A percentile compares a stretch with the other conserved stretches of the same genome.
phyloP scores from a whole-genome alignment of 2,888 invertebrate species.

The Orgyia antiqua region DNA sequence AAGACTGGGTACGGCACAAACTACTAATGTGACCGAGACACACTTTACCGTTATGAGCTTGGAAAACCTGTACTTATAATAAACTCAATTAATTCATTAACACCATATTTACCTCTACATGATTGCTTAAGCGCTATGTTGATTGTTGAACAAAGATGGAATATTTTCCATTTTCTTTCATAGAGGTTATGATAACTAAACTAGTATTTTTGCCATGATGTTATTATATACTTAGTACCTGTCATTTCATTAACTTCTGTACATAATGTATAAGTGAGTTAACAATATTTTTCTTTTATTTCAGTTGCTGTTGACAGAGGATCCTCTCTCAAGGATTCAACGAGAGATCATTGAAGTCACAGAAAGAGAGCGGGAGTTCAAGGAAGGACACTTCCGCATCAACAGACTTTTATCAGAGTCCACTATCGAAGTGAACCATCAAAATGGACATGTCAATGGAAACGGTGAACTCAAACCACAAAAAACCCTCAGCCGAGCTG shows the following conservation, averaged over 20 bases:
- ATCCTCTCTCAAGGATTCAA: constrained; percentile 89
- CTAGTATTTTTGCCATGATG: no score
- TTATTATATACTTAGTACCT: no score
- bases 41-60: constrained; percentile 12
- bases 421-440: constrained; percentile 66
- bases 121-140: no score
- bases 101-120: no score
- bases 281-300: no score
- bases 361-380: constrained; percentile 89
- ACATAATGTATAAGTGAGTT: no score
- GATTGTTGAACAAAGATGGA: no score
- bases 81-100: constrained; percentile 4
- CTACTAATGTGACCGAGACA: constrained; percentile 24
- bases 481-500: constrained; percentile 57
- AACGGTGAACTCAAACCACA: constrained; percentile 43
- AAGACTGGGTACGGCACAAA: constrained; percentile 9
- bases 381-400: constrained; percentile 76
- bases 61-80: constrained; percentile 26
- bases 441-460: constrained; percentile 62
- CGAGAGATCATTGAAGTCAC: constrained; percentile 92
- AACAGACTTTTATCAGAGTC: constrained; percentile 68
- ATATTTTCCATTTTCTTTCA: no score
- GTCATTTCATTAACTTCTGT: no score
- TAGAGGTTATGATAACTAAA: no score
- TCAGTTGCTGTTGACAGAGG: constrained; percentile 80